Percentiles rank a stretch among this genome's conserved stretches.
Evolutionary conservation across 2,797 vertebrate genomes (phyloP).

Genomic region (Tenualosa thibaudeaui): DNA sequence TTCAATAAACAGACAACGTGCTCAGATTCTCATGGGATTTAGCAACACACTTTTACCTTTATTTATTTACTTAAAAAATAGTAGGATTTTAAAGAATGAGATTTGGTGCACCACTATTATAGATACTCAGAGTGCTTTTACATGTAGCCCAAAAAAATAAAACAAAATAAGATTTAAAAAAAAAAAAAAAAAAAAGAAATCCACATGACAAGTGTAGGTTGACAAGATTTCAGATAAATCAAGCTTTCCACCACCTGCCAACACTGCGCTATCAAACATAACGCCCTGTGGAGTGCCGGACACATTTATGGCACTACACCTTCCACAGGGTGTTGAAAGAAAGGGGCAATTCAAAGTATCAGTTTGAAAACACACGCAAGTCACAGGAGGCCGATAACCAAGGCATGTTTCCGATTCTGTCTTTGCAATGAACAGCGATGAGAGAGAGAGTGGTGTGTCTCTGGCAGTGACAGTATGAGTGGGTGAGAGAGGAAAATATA

Average conservation of each 20-base stretch:
- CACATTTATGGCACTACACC: not conserved
- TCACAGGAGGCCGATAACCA: slow-evolving; percentile 47
- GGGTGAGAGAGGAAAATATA: not conserved
- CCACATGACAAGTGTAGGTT: slow-evolving; percentile 71
- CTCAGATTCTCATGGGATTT: slow-evolving; percentile 57
- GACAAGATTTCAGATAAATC: slow-evolving; percentile 63
- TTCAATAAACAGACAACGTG: slow-evolving; percentile 66
- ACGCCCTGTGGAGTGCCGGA: slow-evolving; percentile 55
- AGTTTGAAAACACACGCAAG: slow-evolving; percentile 68
- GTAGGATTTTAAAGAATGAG: slow-evolving; percentile 65
- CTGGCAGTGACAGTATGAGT: not conserved
- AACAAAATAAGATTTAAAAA: slow-evolving; percentile 22
- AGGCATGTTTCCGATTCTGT: slow-evolving; percentile 31
- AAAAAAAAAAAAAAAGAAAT: slow-evolving; percentile 41
- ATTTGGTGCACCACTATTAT: slow-evolving; percentile 72
- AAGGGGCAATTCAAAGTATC: not conserved
- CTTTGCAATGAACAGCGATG: not conserved
- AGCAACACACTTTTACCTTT: slow-evolving; percentile 73
- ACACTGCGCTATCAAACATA: slow-evolving; percentile 73
- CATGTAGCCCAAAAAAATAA: slow-evolving; percentile 65
- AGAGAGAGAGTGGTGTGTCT: not conserved
- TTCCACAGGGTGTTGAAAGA: not conserved
- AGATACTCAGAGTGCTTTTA: slow-evolving; percentile 74
- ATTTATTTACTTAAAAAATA: slow-evolving; percentile 78
- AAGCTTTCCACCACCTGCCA: slow-evolving; percentile 56